These are phyloP conservation scores for Melozone crissalis DNA, from an alignment of 2,113 vertebrate genomes.

Conservation along the genomic window DNA sequence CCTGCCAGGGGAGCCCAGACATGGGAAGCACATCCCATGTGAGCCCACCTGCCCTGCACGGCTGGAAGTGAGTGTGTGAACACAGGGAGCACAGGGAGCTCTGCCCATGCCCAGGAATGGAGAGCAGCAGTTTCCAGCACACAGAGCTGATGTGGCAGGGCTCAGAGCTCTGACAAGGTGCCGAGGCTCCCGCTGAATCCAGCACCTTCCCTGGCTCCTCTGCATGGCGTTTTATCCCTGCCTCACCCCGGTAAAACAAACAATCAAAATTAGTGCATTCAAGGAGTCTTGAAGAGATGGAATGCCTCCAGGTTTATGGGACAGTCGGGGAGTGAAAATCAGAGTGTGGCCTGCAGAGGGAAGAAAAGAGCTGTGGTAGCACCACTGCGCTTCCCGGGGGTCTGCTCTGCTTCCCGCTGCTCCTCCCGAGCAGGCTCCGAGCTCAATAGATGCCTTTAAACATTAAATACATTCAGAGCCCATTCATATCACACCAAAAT, in stretches of 20 bases:
- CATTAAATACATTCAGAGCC: constrained; percentile 4
- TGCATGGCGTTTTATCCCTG: rapidly evolving
- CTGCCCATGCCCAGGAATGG: rapidly evolving
- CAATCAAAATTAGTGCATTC: background rate
- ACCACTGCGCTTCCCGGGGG: background rate
- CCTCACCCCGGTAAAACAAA: background rate
- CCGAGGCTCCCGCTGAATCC: background rate
- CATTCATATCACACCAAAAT: constrained; percentile 30
- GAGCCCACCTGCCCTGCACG: rapidly evolving
- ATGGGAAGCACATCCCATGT: background rate
- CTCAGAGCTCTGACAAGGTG: background rate
- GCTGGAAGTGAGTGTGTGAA: background rate
- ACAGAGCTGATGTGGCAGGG: rapidly evolving
- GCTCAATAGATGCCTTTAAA: constrained; percentile 4
- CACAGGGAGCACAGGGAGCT: rapidly evolving
- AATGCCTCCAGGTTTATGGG: background rate
- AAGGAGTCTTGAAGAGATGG: background rate
- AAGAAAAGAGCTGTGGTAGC: constrained; percentile 64
- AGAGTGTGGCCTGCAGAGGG: constrained; percentile 61
- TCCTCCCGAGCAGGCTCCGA: background rate
- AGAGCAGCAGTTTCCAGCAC: background rate
- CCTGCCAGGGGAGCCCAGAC: background rate
- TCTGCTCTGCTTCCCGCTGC: background rate
- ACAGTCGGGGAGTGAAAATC: constrained; percentile 11
- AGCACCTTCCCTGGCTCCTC: background rate